phyloP scores from a whole-genome alignment of 1,140 invertebrate genomes.

The Copidosoma floridanum region DNA sequence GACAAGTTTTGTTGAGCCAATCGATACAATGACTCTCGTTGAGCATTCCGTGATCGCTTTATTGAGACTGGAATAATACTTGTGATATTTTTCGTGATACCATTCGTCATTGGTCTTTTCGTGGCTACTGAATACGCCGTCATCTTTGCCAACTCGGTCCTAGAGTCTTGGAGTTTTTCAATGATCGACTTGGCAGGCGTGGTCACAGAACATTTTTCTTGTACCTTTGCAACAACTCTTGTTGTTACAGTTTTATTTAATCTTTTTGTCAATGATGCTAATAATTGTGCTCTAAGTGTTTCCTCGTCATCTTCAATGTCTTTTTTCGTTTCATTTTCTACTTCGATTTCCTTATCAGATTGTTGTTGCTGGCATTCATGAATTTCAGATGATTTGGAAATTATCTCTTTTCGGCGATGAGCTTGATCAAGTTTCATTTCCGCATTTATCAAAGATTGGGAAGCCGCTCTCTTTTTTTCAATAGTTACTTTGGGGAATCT shows the following conservation, averaged over 20 bases:
- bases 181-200: background rate
- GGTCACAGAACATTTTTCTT: too few relatives aligned
- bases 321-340: conserved; percentile 23
- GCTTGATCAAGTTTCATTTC: too few relatives aligned
- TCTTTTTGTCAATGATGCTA: conserved; percentile 47
- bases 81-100: background rate
- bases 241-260: background rate
- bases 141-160: too few relatives aligned
- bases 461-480: too few relatives aligned
- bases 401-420: too few relatives aligned
- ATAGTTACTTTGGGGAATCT: too few relatives aligned
- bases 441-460: too few relatives aligned
- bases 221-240: background rate
- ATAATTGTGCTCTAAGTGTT: conserved; percentile 42
- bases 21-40: conserved; percentile 39
- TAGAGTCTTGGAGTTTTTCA: background rate
- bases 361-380: too few relatives aligned
- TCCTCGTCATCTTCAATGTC: conserved; percentile 52
- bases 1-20: conserved; percentile 39
- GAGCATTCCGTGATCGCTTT: conserved; percentile 38
- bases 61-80: background rate
- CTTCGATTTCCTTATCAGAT: background rate
- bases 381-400: too few relatives aligned
- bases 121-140: background rate
- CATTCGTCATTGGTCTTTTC: background rate